Conservation (phyloP, 2,797 vertebrate species). For the Cynodonichthys magdalenae region DNA sequence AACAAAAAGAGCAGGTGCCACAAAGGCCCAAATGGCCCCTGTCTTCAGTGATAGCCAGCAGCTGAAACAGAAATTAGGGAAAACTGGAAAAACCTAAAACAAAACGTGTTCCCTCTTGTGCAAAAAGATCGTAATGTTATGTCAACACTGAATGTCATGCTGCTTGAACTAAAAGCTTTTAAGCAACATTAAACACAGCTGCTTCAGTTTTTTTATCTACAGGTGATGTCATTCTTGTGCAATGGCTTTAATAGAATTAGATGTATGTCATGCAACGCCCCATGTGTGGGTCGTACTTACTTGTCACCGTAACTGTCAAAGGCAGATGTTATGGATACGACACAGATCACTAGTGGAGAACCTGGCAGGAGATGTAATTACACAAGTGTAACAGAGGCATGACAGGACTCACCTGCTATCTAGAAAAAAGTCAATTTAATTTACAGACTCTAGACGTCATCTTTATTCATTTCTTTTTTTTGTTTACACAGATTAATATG, state of each 20-base stretch:
- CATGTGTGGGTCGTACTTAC: slow-evolving; percentile 78
- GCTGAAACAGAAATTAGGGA: slow-evolving; percentile 76
- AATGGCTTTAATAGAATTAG: slow-evolving; percentile 21
- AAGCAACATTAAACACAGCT: slow-evolving; percentile 13
- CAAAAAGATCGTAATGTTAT: slow-evolving; percentile 9
- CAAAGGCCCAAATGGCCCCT: slow-evolving; percentile 96
- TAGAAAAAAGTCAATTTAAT: background rate
- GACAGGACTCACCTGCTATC: background rate
- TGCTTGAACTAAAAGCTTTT: slow-evolving; percentile 24
- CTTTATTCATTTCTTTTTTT: background rate
- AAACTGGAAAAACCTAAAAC: slow-evolving; percentile 9
- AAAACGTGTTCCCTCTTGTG: background rate
- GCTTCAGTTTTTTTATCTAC: slow-evolving; percentile 29
- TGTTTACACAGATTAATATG: background rate
- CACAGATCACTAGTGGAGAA: slow-evolving; percentile 88
- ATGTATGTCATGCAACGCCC: slow-evolving; percentile 8
- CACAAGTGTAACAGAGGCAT: slow-evolving; percentile 4
- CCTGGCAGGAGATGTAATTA: slow-evolving; percentile 74
- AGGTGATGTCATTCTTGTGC: slow-evolving; percentile 45
- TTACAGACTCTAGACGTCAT: background rate
- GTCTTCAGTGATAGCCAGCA: slow-evolving; percentile 93
- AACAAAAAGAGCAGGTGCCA: slow-evolving; percentile 91
- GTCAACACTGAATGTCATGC: slow-evolving; percentile 29
- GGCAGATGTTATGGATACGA: slow-evolving; percentile 85
- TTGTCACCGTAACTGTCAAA: slow-evolving; percentile 90